These are phyloP conservation scores for Pomatorhinus ruficollis DNA, from an alignment of 2,113 vertebrate genomes.

Conservation along the genomic window DNA sequence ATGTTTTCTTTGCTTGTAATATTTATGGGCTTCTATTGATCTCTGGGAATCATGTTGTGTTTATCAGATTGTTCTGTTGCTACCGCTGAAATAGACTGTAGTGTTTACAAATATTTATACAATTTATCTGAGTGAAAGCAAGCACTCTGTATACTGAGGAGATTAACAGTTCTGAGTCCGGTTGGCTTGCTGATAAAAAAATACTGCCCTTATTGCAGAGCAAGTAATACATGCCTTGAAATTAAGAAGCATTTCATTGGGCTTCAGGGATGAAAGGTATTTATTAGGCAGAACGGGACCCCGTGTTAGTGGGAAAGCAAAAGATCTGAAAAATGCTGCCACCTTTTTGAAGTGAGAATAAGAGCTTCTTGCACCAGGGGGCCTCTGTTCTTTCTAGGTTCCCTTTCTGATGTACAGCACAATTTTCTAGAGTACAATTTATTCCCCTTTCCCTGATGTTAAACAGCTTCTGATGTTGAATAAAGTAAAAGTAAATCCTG, in stretches of 20 bases:
- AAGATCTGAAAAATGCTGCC: constrained; percentile 43
- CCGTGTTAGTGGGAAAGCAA: background rate
- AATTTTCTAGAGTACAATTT: constrained; percentile 38
- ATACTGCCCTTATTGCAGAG: background rate
- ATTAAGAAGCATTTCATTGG: constrained; percentile 42
- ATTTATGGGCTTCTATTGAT: constrained; percentile 52
- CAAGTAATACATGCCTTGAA: constrained; percentile 16
- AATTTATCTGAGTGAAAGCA: constrained; percentile 42
- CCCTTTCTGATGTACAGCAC: constrained; percentile 43
- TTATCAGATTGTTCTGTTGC: constrained; percentile 49
- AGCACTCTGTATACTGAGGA: constrained; percentile 15
- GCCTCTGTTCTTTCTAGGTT: constrained; percentile 27
- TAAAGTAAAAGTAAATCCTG: constrained; percentile 51
- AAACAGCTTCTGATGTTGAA: constrained; percentile 30
- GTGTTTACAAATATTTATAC: constrained; percentile 65
- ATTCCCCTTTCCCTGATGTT: constrained; percentile 10
- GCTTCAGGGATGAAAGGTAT: constrained; percentile 44
- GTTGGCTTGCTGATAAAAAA: background rate
- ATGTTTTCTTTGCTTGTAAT: constrained; percentile 9
- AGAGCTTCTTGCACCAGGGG: constrained; percentile 9
- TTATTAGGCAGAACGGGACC: constrained; percentile 30
- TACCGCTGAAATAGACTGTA: constrained; percentile 51
- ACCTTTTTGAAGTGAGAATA: constrained; percentile 41
- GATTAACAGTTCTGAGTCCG: constrained; percentile 14
- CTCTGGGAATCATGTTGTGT: constrained; percentile 28